A percentile compares a stretch with the other conserved stretches of the same genome.
Conservation (phyloP, 2,888 invertebrate species). For the Incurvaria masculella region DNA sequence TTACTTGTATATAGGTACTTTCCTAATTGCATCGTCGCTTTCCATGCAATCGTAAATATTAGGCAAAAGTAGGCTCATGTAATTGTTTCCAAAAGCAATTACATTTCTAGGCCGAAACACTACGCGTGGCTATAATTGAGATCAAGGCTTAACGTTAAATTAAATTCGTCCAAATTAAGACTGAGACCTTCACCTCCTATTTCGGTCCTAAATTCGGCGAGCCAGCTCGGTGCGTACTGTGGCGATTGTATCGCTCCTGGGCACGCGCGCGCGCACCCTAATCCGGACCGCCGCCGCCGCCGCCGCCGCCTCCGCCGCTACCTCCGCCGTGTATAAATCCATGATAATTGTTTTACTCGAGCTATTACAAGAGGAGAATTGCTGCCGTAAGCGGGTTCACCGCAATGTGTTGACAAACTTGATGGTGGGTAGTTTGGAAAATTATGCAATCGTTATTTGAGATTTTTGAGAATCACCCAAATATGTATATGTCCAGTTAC, state of each 20-base stretch:
- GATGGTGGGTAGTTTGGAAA: neutral
- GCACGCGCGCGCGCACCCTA: constrained; percentile 43
- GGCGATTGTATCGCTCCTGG: constrained; percentile 35
- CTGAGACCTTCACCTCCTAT: neutral
- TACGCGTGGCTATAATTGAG: neutral
- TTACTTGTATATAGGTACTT: too few relatives aligned
- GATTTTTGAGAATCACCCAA: too few relatives aligned
- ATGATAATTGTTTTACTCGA: constrained; percentile 37
- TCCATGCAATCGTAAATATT: too few relatives aligned
- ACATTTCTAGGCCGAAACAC: too few relatives aligned
- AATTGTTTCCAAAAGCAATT: too few relatives aligned
- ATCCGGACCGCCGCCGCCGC: too few relatives aligned
- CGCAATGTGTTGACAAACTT: neutral
- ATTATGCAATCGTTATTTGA: too few relatives aligned
- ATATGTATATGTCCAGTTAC: too few relatives aligned
- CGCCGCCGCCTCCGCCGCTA: too few relatives aligned
- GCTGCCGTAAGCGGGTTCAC: neutral
- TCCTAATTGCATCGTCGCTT: too few relatives aligned
- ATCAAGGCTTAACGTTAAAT: neutral
- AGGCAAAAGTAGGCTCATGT: too few relatives aligned
- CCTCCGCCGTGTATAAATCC: constrained; percentile 24
- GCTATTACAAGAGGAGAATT: constrained; percentile 18
- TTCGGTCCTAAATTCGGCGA: neutral
- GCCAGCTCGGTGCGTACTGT: constrained; percentile 40
- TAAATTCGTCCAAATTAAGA: neutral